Conservation (phyloP, 2,113 vertebrate species). For the Suricata suricatta region DNA sequence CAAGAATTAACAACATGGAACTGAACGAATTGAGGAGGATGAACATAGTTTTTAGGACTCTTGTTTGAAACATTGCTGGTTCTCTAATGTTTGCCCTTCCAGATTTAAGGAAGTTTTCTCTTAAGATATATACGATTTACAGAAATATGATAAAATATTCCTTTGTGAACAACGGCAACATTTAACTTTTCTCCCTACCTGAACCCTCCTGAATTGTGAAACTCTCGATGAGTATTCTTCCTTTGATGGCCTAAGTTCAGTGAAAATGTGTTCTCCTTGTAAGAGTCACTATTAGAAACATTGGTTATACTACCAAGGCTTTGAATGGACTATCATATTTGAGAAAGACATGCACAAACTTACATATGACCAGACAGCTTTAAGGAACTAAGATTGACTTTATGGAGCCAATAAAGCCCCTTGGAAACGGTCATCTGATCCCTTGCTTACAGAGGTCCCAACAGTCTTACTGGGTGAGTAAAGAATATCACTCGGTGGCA, state of each 20-base stretch:
- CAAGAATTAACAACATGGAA: background rate
- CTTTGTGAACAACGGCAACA: background rate
- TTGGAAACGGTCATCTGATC: background rate
- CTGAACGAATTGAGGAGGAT: background rate
- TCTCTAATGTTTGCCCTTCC: background rate
- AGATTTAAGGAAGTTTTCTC: background rate
- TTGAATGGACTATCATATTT: background rate
- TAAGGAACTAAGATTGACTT: background rate
- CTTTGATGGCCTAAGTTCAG: background rate
- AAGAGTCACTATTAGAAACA: background rate
- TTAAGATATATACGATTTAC: background rate
- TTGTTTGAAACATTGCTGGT: background rate
- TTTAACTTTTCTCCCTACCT: background rate
- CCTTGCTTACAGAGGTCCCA: background rate
- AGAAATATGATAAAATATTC: background rate
- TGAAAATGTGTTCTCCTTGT: background rate
- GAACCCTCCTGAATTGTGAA: background rate
- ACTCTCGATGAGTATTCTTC: background rate
- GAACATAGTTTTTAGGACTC: background rate
- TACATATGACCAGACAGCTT: background rate
- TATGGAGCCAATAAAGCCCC: background rate
- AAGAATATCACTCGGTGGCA: background rate
- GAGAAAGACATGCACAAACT: background rate
- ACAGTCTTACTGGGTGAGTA: background rate
- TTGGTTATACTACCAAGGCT: background rate